Evolutionary conservation across 1,140 invertebrate genomes (phyloP).

Genomic region (Ostrea edulis): DNA sequence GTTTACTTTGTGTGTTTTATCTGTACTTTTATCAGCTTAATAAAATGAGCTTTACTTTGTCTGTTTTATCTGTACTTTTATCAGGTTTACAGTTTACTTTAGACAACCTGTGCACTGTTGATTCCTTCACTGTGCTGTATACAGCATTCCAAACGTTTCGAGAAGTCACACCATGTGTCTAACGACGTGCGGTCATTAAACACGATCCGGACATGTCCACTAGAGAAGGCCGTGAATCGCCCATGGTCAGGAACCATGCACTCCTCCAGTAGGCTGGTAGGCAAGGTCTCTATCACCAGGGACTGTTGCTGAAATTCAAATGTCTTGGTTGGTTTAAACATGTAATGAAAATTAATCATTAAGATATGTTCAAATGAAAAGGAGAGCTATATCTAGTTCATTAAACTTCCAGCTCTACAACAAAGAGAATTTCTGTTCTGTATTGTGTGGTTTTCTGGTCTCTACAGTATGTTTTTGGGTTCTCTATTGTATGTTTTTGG

Average conservation of each 20-base stretch:
- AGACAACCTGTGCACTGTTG: background rate
- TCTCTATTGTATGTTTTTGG: no score
- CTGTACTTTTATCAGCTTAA: background rate
- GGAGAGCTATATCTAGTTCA: no score
- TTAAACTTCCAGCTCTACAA: no score
- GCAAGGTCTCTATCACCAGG: conserved; percentile 60
- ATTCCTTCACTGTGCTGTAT: conserved; percentile 57
- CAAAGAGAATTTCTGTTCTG: no score
- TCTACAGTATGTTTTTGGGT: no score
- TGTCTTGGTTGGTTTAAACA: background rate
- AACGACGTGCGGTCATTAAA: conserved; percentile 72
- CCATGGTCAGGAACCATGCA: conserved; percentile 64
- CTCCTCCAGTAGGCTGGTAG: conserved; percentile 66
- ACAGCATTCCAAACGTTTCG: conserved; percentile 59
- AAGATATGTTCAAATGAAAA: background rate
- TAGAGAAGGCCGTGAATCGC: conserved; percentile 69
- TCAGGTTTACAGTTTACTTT: background rate
- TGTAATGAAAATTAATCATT: no score
- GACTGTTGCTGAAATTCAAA: conserved; percentile 27
- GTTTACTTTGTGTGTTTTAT: no score
- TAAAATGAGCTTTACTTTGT: background rate
- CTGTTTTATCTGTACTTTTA: background rate
- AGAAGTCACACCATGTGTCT: conserved; percentile 68
- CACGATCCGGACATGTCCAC: conserved; percentile 67
- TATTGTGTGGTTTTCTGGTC: no score